Conservation (phyloP, 2,888 invertebrate species). For the Apamea crenata region DNA sequence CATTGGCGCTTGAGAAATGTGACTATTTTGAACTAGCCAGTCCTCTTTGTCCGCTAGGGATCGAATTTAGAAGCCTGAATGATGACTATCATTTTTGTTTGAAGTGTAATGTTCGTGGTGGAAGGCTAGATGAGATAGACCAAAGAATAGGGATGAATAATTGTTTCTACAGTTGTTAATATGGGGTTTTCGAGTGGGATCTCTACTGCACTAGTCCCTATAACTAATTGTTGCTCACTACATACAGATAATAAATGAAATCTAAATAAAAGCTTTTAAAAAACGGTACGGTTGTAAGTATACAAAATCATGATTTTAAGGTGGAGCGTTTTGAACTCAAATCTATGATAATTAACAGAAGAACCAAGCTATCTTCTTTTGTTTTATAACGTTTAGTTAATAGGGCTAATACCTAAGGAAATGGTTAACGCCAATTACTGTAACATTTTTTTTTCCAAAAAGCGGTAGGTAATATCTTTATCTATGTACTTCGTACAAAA, state of each 20-base stretch:
- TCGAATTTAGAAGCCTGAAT: constrained; percentile 59
- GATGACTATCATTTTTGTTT: constrained; percentile 68
- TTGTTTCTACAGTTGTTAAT: not conserved
- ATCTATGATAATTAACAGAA: not conserved
- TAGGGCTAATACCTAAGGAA: not conserved
- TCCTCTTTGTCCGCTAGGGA: constrained; percentile 57
- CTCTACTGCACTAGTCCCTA: not conserved
- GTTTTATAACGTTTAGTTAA: not conserved
- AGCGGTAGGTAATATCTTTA: too few relatives aligned
- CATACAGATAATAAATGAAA: not conserved
- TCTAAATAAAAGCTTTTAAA: too few relatives aligned
- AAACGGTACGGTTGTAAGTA: not conserved
- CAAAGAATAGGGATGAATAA: not conserved
- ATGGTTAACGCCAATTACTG: too few relatives aligned
- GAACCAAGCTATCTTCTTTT: not conserved
- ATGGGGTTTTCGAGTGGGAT: too few relatives aligned
- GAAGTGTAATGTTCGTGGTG: constrained; percentile 46
- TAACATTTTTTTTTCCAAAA: too few relatives aligned
- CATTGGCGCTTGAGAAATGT: constrained; percentile 68
- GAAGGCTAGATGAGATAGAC: constrained; percentile 7
- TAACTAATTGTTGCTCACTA: not conserved
- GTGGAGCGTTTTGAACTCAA: not conserved
- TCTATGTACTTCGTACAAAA: too few relatives aligned
- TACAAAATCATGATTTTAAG: not conserved
- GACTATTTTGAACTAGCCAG: constrained; percentile 66